Percentiles rank a stretch among this genome's conserved stretches.
Evolutionary conservation across 2,797 vertebrate species (phyloP).

Genomic region (Crocodylus rhombifer): DNA sequence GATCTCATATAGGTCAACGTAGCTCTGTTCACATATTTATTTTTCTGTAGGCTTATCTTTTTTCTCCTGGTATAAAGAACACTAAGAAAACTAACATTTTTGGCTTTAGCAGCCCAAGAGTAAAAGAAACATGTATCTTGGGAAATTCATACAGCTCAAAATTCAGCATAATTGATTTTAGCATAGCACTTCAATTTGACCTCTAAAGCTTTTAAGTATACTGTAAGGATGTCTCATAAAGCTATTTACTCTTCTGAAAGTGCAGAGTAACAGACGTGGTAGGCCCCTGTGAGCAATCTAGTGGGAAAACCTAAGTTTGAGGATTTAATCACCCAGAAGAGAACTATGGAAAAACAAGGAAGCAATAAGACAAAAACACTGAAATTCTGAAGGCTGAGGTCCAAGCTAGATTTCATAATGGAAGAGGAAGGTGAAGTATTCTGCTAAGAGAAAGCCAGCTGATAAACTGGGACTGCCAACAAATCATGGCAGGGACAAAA

Average conservation of each 20-base stretch:
- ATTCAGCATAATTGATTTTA: constrained; percentile 1
- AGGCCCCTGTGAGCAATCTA: neutral
- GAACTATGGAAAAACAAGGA: neutral
- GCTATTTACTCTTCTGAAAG: neutral
- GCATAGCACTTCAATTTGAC: neutral
- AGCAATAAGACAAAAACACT: neutral
- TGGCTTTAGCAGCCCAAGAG: neutral
- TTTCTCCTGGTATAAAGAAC: neutral
- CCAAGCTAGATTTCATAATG: neutral
- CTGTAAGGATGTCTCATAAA: neutral
- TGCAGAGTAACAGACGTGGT: neutral
- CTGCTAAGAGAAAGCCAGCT: constrained; percentile 23
- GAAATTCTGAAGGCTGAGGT: constrained; percentile 9
- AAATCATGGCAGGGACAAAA: neutral
- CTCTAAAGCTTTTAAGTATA: neutral
- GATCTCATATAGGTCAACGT: neutral
- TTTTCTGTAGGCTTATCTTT: rapidly evolving
- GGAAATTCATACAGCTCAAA: constrained; percentile 17
- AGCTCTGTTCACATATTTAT: neutral
- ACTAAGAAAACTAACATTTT: neutral
- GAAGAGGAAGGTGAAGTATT: constrained; percentile 21
- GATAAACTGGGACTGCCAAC: constrained; percentile 5
- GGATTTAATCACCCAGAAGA: neutral
- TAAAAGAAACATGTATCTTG: neutral
- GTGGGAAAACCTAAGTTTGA: constrained; percentile 25